Conservation (phyloP, 2,888 invertebrate species). For the Drosophila multiciliata region DNA sequence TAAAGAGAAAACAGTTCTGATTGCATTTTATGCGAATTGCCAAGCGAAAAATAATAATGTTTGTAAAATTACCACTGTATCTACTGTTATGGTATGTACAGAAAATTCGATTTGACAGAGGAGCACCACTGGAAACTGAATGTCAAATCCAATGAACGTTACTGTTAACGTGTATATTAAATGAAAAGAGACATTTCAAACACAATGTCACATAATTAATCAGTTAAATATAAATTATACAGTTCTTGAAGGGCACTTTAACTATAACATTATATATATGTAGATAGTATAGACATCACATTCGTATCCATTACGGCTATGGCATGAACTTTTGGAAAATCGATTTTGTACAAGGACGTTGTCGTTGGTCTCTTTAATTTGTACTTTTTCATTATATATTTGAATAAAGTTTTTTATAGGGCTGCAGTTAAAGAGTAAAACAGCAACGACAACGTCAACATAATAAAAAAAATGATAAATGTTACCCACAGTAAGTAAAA, state of each 20-base stretch:
- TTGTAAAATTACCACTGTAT: slow-evolving; percentile 5
- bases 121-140: slow-evolving; percentile 29
- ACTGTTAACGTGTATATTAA: slow-evolving; percentile 16
- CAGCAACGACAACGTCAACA: slow-evolving; percentile 25
- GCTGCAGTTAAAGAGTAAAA: slow-evolving; percentile 38
- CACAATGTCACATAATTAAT: slow-evolving; percentile 19
- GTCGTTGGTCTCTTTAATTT: slow-evolving; percentile 43
- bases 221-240: slow-evolving; percentile 14
- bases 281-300: slow-evolving; percentile 9
- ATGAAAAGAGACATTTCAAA: slow-evolving; percentile 19
- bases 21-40: neutral
- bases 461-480: slow-evolving; percentile 22
- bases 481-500: slow-evolving; percentile 26
- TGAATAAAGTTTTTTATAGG: slow-evolving; percentile 26
- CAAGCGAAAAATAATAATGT: neutral
- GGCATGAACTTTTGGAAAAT: slow-evolving; percentile 82
- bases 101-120: slow-evolving; percentile 14
- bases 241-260: slow-evolving; percentile 33
- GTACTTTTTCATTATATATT: neutral
- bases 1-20: neutral
- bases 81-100: slow-evolving; percentile 8
- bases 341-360: slow-evolving; percentile 84
- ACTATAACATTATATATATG: slow-evolving; percentile 39
- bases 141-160: slow-evolving; percentile 57
- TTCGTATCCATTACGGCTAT: slow-evolving; percentile 61